These are phyloP conservation scores for Rhaphigaster nebulosa DNA, from an alignment of 2,888 invertebrate species.

Conservation along the genomic window DNA sequence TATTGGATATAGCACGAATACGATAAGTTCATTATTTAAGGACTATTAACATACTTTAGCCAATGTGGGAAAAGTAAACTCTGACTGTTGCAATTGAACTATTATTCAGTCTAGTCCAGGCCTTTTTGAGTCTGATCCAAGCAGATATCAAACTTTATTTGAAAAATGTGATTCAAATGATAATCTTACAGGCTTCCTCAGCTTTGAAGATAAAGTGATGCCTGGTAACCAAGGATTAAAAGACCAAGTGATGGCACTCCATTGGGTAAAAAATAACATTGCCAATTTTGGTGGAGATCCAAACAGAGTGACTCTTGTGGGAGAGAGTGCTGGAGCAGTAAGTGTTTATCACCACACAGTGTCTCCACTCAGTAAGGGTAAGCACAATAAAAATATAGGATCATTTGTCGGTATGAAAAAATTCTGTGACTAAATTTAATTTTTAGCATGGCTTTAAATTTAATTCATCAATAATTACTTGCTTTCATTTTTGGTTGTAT, in stretches of 20 bases:
- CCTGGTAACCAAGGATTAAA: constrained; percentile 54
- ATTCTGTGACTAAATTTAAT: too few relatives aligned
- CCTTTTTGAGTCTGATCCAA: too few relatives aligned
- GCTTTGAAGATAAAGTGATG: constrained; percentile 16
- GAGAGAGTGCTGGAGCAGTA: constrained; percentile 47
- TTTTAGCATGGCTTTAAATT: too few relatives aligned
- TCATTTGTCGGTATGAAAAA: neutral
- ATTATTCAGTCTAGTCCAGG: too few relatives aligned
- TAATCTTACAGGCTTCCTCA: constrained; percentile 28
- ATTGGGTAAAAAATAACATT: constrained; percentile 47
- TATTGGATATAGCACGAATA: neutral
- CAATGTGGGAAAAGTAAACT: neutral
- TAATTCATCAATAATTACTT: too few relatives aligned
- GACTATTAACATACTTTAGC: neutral
- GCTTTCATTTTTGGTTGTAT: too few relatives aligned
- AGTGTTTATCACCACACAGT: constrained; percentile 50
- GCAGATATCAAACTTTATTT: neutral
- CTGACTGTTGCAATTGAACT: too few relatives aligned
- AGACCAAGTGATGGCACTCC: constrained; percentile 50
- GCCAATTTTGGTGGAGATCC: constrained; percentile 43
- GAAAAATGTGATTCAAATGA: neutral
- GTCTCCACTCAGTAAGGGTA: constrained; percentile 47
- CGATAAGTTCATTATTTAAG: neutral
- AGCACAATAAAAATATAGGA: neutral
- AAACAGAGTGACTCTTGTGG: constrained; percentile 38